Percentiles rank a stretch among this genome's conserved stretches.
phyloP scores from a whole-genome alignment of 2,113 vertebrate genomes.

The Cyphomyrus plagiostoma region DNA sequence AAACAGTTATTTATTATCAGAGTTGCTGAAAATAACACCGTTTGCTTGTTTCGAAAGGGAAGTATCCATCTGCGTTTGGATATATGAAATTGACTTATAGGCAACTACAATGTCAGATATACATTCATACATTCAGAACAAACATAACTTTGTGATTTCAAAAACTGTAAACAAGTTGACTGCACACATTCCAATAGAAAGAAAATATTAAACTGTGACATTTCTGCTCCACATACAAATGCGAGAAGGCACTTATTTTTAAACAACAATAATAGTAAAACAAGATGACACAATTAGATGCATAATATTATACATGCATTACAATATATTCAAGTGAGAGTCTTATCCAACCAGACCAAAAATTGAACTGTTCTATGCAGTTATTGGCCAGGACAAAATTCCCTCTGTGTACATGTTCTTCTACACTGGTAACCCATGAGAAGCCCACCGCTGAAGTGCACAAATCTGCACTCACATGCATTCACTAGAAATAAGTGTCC shows the following conservation, averaged over 20 bases:
- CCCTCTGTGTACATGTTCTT: not conserved
- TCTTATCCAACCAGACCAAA: not conserved
- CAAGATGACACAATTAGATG: not conserved
- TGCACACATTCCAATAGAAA: not conserved
- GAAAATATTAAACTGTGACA: not conserved
- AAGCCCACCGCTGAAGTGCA: not conserved
- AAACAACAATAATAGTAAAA: not conserved
- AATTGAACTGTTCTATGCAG: not conserved
- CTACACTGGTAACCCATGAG: not conserved
- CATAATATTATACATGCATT: slow-evolving; percentile 9
- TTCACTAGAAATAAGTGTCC: slow-evolving; percentile 43
- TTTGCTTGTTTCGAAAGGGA: not conserved
- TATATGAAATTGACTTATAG: not conserved
- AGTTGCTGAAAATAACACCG: not conserved
- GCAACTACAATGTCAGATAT: not conserved
- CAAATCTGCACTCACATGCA: not conserved
- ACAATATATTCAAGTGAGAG: slow-evolving; percentile 4
- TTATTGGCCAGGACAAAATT: not conserved
- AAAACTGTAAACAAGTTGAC: not conserved
- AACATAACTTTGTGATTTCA: not conserved
- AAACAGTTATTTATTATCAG: not conserved
- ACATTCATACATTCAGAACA: not conserved
- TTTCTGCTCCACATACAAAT: not conserved
- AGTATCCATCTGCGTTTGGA: not conserved
- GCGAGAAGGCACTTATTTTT: slow-evolving; percentile 8